Percentiles rank a stretch among this genome's conserved stretches.
Conservation (phyloP, 2,888 invertebrate species). For the Cremastinae sp. region DNA sequence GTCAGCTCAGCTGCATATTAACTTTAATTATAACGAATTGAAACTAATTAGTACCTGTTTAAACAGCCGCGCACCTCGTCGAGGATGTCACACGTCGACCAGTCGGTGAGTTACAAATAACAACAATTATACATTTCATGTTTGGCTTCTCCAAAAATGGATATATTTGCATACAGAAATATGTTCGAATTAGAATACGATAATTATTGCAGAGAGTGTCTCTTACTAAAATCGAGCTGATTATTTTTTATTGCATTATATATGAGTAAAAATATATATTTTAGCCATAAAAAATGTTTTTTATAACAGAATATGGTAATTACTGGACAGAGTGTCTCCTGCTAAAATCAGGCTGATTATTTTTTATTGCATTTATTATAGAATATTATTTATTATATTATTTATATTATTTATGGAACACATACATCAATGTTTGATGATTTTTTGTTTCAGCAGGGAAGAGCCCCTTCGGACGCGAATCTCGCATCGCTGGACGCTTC, state of each 20-base stretch:
- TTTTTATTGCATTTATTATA: background rate
- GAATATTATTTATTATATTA: constrained; percentile 1
- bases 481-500: constrained; percentile 91
- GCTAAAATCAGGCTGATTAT: too few species aligned
- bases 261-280: too few species aligned
- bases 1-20: constrained; percentile 36
- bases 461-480: constrained; percentile 88
- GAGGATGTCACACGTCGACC: constrained; percentile 77
- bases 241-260: too few species aligned
- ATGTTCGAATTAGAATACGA: too few species aligned
- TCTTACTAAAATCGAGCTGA: too few species aligned
- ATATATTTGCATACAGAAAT: too few species aligned
- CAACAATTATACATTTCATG: too few species aligned
- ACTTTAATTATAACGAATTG: constrained; percentile 46
- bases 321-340: background rate
- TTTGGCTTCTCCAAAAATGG: too few species aligned
- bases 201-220: too few species aligned
- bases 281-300: constrained; percentile 44
- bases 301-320: background rate
- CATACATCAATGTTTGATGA: background rate
- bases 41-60: constrained; percentile 33
- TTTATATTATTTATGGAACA: too few species aligned
- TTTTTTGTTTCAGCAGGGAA: constrained; percentile 79
- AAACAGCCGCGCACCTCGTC: constrained; percentile 76
- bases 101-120: constrained; percentile 73